Conservation (phyloP, 2,888 invertebrate species). For the Zele albiditarsus region DNA sequence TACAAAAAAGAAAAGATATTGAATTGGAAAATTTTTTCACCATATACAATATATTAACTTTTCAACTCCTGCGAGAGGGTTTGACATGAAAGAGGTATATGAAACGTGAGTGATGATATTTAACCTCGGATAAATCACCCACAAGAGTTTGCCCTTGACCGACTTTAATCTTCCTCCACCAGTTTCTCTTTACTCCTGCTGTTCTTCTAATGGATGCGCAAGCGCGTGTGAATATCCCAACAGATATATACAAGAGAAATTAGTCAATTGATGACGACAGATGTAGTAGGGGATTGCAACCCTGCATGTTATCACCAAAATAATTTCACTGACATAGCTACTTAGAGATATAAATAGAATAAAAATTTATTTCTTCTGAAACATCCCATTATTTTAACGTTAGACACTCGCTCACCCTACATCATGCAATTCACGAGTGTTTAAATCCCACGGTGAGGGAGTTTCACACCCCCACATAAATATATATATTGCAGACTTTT, state of each 20-base stretch:
- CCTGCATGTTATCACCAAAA: not conserved
- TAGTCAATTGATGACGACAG: not conserved
- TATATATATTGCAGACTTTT: not conserved
- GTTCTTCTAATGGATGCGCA: not conserved
- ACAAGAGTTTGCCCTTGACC: slow-evolving; percentile 21
- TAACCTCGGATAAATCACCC: slow-evolving; percentile 7
- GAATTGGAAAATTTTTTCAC: not conserved
- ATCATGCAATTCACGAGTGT: not conserved
- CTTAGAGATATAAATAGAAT: not conserved
- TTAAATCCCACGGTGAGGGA: not conserved
- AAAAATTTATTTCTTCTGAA: not conserved
- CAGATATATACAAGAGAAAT: not conserved
- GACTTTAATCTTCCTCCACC: slow-evolving; percentile 8
- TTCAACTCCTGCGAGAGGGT: too few species aligned
- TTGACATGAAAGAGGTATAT: not conserved
- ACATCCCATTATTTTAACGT: not conserved
- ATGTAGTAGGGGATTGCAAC: not conserved
- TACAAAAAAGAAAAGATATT: not conserved
- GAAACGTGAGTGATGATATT: slow-evolving; percentile 1
- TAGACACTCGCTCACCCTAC: not conserved
- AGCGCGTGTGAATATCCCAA: not conserved
- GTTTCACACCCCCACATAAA: not conserved
- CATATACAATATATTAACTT: too few species aligned
- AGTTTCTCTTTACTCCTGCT: not conserved
- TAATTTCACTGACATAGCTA: not conserved